Conservation (phyloP, 2,797 vertebrate species). For the Glossophaga mutica region DNA sequence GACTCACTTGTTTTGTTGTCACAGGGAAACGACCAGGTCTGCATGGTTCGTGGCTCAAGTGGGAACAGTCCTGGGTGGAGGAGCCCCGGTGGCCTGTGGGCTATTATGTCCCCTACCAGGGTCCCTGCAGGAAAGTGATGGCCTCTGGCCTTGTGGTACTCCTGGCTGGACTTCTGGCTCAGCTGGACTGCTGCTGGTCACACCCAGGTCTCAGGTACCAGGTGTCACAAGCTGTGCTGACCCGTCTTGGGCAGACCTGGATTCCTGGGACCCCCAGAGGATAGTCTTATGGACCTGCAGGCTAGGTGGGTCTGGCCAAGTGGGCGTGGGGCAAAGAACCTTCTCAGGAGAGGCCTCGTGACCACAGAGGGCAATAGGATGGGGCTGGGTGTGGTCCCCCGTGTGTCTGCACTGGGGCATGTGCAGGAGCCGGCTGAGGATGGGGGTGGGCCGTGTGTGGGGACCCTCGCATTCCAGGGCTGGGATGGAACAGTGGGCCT, state of each 20-base stretch:
- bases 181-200: neutral
- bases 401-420: neutral
- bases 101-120: neutral
- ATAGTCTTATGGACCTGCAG: neutral
- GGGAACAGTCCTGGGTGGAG: neutral
- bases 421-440: neutral
- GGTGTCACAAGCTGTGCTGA: neutral
- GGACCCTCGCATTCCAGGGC: neutral
- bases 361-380: neutral
- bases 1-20: neutral
- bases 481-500: neutral
- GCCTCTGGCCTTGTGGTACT: neutral
- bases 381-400: neutral
- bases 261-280: neutral
- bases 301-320: neutral
- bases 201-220: neutral
- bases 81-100: neutral
- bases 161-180: neutral
- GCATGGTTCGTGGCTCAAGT: accelerated
- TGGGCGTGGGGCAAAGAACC: neutral
- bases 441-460: neutral
- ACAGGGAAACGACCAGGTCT: neutral
- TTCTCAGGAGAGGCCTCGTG: neutral
- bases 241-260: neutral
- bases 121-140: neutral